phyloP scores from a whole-genome alignment of 1,140 invertebrate genomes.

The Pseudomyrmex sp. region DNA sequence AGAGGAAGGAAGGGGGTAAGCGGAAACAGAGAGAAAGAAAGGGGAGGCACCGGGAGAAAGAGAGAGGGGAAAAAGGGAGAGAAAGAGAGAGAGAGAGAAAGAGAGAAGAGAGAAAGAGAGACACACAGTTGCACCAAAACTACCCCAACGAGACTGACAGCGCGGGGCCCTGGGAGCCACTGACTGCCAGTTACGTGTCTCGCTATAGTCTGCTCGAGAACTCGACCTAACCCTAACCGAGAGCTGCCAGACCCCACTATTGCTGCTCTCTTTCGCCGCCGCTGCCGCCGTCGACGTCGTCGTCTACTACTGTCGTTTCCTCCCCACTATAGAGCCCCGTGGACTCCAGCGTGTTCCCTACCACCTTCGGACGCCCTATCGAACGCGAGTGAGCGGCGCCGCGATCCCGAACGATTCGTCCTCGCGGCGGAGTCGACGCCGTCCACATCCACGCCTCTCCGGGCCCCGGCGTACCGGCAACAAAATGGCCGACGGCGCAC shows the following conservation, averaged over 20 bases:
- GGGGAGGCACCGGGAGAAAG: slow-evolving; percentile 12
- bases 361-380: slow-evolving; percentile 62
- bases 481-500: slow-evolving; percentile 81
- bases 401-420: slow-evolving; percentile 65
- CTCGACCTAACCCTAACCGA: slow-evolving; percentile 72
- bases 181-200: slow-evolving; percentile 73
- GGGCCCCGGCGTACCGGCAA: slow-evolving; percentile 74
- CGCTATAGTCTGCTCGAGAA: slow-evolving; percentile 67
- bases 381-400: slow-evolving; percentile 52
- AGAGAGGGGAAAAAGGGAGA: slow-evolving; percentile 5
- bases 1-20: neutral
- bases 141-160: slow-evolving; percentile 79
- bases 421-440: slow-evolving; percentile 66
- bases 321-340: neutral
- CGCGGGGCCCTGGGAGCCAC: slow-evolving; percentile 81
- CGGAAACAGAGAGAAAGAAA: slow-evolving; percentile 26
- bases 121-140: slow-evolving; percentile 64
- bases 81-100: slow-evolving; percentile 20
- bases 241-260: slow-evolving; percentile 26
- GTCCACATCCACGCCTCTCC: slow-evolving; percentile 76
- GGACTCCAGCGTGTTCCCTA: slow-evolving; percentile 33
- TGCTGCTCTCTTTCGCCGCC: slow-evolving; percentile 18
- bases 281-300: slow-evolving; percentile 17
- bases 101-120: slow-evolving; percentile 52
- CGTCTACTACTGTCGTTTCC: slow-evolving; percentile 20